Conservation (phyloP, 2,113 vertebrate species). For the Prunella fulvescens region DNA sequence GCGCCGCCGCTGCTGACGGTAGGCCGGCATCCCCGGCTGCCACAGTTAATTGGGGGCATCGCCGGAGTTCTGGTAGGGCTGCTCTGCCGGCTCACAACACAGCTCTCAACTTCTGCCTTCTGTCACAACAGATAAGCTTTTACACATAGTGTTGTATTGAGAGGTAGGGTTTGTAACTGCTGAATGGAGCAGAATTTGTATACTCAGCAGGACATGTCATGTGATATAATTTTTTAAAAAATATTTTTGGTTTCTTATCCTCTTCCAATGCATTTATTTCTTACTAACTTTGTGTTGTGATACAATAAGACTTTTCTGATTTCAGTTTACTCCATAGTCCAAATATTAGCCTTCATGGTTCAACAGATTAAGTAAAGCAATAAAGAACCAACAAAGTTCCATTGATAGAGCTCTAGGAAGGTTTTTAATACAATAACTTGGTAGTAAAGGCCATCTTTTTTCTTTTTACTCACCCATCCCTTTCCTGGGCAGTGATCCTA, state of each 20-base stretch:
- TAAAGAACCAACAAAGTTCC: background rate
- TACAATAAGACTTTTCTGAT: background rate
- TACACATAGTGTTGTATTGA: background rate
- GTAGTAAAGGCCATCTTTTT: background rate
- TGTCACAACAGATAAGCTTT: background rate
- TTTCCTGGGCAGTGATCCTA: background rate
- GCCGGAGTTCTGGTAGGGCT: background rate
- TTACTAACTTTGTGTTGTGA: background rate
- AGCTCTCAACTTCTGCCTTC: background rate
- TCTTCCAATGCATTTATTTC: background rate
- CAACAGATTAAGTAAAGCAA: background rate
- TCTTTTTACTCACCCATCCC: background rate
- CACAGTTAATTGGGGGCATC: accelerated
- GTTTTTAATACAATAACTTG: background rate
- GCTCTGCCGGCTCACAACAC: background rate
- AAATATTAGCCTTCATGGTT: background rate
- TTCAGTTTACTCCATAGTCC: background rate
- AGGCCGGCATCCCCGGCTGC: background rate
- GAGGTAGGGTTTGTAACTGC: background rate
- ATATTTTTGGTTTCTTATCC: background rate
- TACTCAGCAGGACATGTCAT: background rate
- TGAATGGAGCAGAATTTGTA: background rate
- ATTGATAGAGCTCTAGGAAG: background rate
- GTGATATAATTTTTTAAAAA: accelerated
- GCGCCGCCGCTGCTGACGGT: background rate